Base-by-base conservation (phyloP, 1,140 invertebrate species). In the Telenomus remus region DNA sequence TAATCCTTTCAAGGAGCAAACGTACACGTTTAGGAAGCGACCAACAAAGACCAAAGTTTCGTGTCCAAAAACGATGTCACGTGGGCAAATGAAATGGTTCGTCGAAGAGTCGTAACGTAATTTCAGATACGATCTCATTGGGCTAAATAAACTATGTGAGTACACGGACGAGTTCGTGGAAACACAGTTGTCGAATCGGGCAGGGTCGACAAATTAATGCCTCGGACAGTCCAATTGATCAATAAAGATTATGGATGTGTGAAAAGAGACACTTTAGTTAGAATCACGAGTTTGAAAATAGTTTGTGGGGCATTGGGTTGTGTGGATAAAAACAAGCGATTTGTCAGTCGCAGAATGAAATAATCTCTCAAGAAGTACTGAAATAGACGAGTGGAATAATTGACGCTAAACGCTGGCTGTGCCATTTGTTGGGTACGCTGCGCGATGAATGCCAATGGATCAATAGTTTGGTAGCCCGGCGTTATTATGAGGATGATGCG, bases 371-470 rank as follows among this genome's bases (percentile, higher is more conserved):
- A 55, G 50, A 51, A 27, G 19, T 6, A 6, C 19, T 27, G 19
- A 27, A 61, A 70, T 61, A 46, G 57, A 16, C 27, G 56, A 46
- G 37, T 35, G n/a, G 44, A 33, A 47, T 56, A 71, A 65, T 73
- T 65, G 65, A 65, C 48, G 27, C 48, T 27, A 27, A 27, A 50
- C 48, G 51, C 57, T 63, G 56, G 57, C 44, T 43, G 34, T 53
- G 49, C 61, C 55, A 65, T 59, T 73, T 73, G 61, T 63, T 64
- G 47, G 34, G 33, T 46, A 54, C 68, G 14, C 54, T 46, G 33
- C 16, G 19, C 37, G 49, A 60, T 65, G 69, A 65, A 65, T 73
- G 69, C 48, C 60, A 43, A 47, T 19, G 49, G 69, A 64, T 72
- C 69, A 49, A 72, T 72, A 71, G 53, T 34, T 39, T 9, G 56